phyloP scores from a whole-genome alignment of 2,888 invertebrate genomes.

The Dasysyrphus albostriatus region DNA sequence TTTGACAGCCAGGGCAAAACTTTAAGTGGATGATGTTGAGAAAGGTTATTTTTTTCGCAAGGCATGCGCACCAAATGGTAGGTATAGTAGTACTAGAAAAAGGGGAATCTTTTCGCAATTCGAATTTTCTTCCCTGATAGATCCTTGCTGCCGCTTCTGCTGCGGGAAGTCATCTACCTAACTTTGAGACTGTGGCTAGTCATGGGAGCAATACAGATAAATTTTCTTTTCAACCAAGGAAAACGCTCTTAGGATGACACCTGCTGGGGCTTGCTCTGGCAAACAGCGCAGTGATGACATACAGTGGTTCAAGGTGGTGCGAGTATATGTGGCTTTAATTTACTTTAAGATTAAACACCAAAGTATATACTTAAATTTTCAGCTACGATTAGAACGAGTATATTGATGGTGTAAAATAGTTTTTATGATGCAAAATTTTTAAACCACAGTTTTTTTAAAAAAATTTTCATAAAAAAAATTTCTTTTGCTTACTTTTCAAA shows the following conservation, averaged over 20 bases:
- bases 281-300: no score
- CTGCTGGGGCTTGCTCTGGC: constrained; percentile 45
- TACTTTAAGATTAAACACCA: no score
- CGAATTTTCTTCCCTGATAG: constrained; percentile 56
- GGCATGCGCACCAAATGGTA: constrained; percentile 53
- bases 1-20: constrained; percentile 64
- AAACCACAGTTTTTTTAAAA: no score
- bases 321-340: no score
- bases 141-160: constrained; percentile 14
- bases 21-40: constrained; percentile 59
- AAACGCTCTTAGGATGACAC: constrained; percentile 51
- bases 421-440: no score
- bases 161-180: constrained; percentile 43
- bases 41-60: constrained; percentile 73
- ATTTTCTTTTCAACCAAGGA: constrained; percentile 44
- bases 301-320: constrained; percentile 7
- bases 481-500: no score
- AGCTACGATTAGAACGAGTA: no score
- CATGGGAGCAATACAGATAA: constrained; percentile 54
- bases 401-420: no score
- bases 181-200: constrained; percentile 32
- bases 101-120: constrained; percentile 71
- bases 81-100: not conserved
- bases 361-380: no score
- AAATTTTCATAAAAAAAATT: no score